phyloP scores from a whole-genome alignment of 2,888 invertebrate species.

The Drosophila lutescens region DNA sequence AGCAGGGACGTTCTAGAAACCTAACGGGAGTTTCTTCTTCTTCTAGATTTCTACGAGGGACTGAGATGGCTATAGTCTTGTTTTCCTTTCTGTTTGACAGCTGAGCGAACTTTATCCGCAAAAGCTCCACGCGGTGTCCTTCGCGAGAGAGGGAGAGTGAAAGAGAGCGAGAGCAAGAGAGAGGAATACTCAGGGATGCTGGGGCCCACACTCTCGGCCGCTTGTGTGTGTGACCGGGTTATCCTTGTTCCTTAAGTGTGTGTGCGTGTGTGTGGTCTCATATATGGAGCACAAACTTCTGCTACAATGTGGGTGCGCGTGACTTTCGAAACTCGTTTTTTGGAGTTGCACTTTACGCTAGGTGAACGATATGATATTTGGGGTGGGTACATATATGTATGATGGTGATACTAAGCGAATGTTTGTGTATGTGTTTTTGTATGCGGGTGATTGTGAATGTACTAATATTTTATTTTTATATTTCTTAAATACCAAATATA shows the following conservation, averaged over 20 bases:
- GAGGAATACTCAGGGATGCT: constrained; percentile 31
- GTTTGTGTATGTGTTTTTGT: constrained; percentile 11
- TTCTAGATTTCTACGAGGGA: constrained; percentile 3
- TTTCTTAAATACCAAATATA: constrained; percentile 9
- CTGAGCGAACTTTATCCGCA: constrained; percentile 58
- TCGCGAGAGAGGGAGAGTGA: constrained; percentile 4
- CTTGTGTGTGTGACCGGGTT: constrained; percentile 66
- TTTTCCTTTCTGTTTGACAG: constrained; percentile 22
- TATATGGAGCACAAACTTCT: constrained; percentile 61
- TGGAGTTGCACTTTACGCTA: constrained; percentile 38
- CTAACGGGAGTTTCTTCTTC: constrained; percentile 12
- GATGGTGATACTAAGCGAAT: constrained; percentile 25
- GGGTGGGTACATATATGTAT: constrained; percentile 10
- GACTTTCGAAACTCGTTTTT: constrained; percentile 21
- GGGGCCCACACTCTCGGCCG: constrained; percentile 33
- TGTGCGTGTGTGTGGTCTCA: constrained; percentile 17
- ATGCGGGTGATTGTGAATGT: constrained; percentile 15
- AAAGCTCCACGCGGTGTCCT: constrained; percentile 34
- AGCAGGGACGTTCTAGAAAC: constrained; percentile 13
- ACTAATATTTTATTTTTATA: constrained; percentile 17
- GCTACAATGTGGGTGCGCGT: constrained; percentile 31
- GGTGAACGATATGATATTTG: constrained; percentile 23
- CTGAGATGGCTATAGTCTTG: constrained; percentile 33
- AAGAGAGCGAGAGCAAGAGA: not conserved
- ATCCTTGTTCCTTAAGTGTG: constrained; percentile 48